Evolutionary conservation across 2,797 vertebrate species (phyloP).

Genomic region (Huso huso): DNA sequence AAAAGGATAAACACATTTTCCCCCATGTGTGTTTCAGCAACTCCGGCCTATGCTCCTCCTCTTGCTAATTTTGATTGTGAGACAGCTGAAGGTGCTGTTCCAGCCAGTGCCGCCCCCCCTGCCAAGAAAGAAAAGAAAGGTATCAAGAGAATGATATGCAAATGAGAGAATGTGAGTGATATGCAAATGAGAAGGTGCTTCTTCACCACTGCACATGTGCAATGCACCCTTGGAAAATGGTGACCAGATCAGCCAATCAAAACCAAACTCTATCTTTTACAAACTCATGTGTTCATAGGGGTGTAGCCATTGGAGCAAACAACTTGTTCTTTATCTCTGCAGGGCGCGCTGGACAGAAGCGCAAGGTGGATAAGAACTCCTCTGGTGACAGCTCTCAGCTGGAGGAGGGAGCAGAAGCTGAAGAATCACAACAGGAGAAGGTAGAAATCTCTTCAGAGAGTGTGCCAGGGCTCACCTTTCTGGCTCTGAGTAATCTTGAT

Average conservation of each 20-base stretch:
- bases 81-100: constrained; percentile 41
- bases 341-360: constrained; percentile 58
- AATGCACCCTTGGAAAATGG: no score
- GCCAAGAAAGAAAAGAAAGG: constrained; percentile 68
- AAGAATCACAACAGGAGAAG: constrained; percentile 56
- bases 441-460: background rate
- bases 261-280: no score
- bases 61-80: constrained; percentile 82
- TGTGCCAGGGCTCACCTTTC: background rate
- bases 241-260: no score
- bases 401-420: constrained; percentile 65
- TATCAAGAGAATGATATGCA: constrained; percentile 26
- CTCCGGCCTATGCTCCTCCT: constrained; percentile 68
- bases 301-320: no score
- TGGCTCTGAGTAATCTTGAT: no score
- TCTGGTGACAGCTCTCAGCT: constrained; percentile 58
- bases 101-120: constrained; percentile 32
- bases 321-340: constrained; percentile 1
- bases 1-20: no score
- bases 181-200: no score
- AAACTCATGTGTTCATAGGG: no score
- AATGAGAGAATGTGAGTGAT: no score
- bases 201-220: no score
- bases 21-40: constrained; percentile 20
- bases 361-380: constrained; percentile 62